Evolutionary conservation across 1,140 invertebrate genomes (phyloP), one percentile per base, ranked within the genome.

Genomic region (Orius insidiosus): DNA sequence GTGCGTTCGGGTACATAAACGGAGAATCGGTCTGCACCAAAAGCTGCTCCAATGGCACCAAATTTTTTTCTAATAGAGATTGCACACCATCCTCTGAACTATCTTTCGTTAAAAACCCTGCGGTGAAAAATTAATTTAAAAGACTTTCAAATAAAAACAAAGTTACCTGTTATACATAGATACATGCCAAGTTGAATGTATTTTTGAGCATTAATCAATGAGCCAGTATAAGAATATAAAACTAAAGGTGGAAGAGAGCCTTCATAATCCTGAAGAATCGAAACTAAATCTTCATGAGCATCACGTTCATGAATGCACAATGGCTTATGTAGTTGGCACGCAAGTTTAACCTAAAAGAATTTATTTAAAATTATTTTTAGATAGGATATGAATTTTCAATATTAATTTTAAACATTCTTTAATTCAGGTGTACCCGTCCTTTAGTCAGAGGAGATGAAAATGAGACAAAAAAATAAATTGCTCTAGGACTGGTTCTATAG

Each of bases 171-270:
- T 46, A 90, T 69, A 44, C 85, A 84, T 52, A 90, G 69, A 60
- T 94, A 92, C 63, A 80, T 85, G 4, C 86, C 87, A 55, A 81
- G 72, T 51, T 87, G 72, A n/a, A 95, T 65, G 63, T 94, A 94
- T 51, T 75, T 72, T 50, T 81, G 64, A 0, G 85, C 87, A 61
- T 93, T 80, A 45, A 83, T 77, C 9, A 72, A 72, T 10, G 78
- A 84, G n/a, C 90, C 90, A 46, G 85, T 87, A 62, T 94, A 95
- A 52, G 87, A 92, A 64, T 93, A 87, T 44, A 95, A 73, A n/a
- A 95, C 73, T 42, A 85, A 72, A 10, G 82, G 72, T 14, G 86
- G 84, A 50, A 90, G 62, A 44, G 68, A 65, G 54, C 67, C 71
- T 55, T 67, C 65, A 60, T 65, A 64, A 54, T 63, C 66, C 24